A percentile compares a stretch with the other conserved stretches of the same genome.
Conservation (phyloP, 2,113 vertebrate genomes). For the Semnornis frantzii region DNA sequence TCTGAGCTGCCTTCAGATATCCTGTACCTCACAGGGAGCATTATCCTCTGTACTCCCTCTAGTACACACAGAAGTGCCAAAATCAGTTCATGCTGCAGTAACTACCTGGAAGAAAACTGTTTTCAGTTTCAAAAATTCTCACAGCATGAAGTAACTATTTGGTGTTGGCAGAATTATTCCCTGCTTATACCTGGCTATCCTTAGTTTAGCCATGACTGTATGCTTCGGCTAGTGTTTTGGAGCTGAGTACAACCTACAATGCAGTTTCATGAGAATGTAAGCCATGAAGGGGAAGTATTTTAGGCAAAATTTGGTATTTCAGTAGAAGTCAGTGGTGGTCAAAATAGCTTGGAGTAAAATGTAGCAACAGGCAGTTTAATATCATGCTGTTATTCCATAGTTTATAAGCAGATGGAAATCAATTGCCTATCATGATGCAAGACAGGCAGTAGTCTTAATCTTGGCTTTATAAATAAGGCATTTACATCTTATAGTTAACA, state of each 20-base stretch:
- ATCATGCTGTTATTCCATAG: background rate
- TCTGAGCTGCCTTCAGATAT: background rate
- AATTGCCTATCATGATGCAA: background rate
- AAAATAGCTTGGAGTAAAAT: background rate
- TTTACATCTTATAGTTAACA: background rate
- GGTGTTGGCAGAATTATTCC: background rate
- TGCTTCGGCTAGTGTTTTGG: background rate
- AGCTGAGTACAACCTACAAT: background rate
- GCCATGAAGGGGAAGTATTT: background rate
- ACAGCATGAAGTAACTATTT: background rate
- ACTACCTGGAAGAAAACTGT: background rate
- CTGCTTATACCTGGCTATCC: background rate
- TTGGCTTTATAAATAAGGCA: background rate
- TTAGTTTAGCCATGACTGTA: background rate
- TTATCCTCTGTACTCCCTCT: background rate
- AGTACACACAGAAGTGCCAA: background rate
- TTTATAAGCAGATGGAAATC: background rate
- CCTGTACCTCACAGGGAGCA: background rate
- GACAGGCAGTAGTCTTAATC: background rate
- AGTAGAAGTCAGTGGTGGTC: background rate
- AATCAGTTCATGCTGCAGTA: background rate
- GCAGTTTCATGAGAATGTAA: background rate
- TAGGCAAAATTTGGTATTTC: background rate
- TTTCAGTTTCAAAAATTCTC: background rate
- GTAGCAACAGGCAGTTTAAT: background rate